Conservation (phyloP, 2,113 vertebrate species). For the Ctenodactylus gundi region DNA sequence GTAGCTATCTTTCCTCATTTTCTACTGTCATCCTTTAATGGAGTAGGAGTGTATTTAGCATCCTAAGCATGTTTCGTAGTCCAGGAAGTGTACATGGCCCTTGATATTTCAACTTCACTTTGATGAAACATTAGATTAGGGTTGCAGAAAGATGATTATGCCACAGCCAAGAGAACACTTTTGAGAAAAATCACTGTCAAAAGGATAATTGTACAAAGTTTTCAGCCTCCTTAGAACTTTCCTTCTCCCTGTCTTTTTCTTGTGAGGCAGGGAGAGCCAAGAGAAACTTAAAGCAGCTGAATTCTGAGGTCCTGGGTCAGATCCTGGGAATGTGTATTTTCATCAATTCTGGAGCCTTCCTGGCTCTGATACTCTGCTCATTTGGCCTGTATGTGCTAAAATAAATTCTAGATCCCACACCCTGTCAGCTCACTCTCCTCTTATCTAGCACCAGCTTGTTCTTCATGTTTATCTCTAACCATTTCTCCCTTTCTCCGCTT, state of each 20-base stretch:
- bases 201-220: conserved; percentile 27
- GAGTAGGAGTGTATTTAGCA: background rate
- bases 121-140: conserved; percentile 29
- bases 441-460: background rate
- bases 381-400: background rate
- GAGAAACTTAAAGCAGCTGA: background rate
- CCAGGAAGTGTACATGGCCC: background rate
- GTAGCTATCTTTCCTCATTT: background rate
- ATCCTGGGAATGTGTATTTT: background rate
- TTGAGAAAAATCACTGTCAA: conserved; percentile 42
- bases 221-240: conserved; percentile 16
- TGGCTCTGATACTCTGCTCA: background rate
- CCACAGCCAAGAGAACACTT: conserved; percentile 46
- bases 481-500: background rate
- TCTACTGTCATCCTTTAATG: background rate
- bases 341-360: background rate
- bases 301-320: background rate
- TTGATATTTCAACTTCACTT: conserved; percentile 44
- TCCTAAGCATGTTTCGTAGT: background rate
- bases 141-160: conserved; percentile 47
- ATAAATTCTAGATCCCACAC: background rate
- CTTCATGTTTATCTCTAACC: background rate
- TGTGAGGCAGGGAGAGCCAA: background rate
- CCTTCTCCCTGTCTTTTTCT: background rate
- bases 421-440: background rate